phyloP scores from a whole-genome alignment of 2,797 vertebrate genomes.

The Atherinosoma microstoma region DNA sequence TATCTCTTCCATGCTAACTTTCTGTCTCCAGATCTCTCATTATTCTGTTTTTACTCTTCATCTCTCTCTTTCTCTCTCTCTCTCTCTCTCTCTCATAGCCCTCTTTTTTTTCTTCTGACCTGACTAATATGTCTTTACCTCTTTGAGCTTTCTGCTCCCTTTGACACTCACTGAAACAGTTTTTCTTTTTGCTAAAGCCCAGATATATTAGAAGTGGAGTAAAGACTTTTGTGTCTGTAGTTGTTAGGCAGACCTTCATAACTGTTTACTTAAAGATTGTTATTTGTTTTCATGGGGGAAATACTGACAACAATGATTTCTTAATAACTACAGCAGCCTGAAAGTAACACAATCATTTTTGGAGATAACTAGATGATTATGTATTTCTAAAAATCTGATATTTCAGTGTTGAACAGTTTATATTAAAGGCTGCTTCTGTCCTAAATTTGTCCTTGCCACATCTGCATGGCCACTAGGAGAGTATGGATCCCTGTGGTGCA shows the following conservation, averaged over 20 bases:
- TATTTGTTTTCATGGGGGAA: constrained; percentile 17
- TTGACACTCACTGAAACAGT: constrained; percentile 37
- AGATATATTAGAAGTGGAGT: constrained; percentile 10
- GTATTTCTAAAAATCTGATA: neutral
- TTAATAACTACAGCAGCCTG: neutral
- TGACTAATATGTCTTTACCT: constrained; percentile 58
- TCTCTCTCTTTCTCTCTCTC: constrained; percentile 28
- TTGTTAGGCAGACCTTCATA: constrained; percentile 18
- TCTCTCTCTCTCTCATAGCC: constrained; percentile 6
- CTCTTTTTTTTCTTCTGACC: constrained; percentile 48
- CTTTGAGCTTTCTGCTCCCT: constrained; percentile 53
- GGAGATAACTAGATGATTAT: neutral
- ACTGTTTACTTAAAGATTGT: constrained; percentile 11
- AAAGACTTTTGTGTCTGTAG: constrained; percentile 12
- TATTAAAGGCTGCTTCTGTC: neutral
- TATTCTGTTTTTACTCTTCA: constrained; percentile 59
- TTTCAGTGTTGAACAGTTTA: neutral
- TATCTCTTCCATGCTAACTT: constrained; percentile 53
- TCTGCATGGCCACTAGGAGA: neutral
- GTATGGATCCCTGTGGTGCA: neutral
- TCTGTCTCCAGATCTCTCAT: constrained; percentile 61
- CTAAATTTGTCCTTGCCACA: neutral
- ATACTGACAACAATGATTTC: neutral
- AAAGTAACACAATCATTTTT: neutral
- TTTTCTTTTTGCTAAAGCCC: constrained; percentile 23